Percentiles rank a stretch among this genome's conserved stretches.
phyloP scores from a whole-genome alignment of 1,140 invertebrate genomes.

The Drosophila nasuta region DNA sequence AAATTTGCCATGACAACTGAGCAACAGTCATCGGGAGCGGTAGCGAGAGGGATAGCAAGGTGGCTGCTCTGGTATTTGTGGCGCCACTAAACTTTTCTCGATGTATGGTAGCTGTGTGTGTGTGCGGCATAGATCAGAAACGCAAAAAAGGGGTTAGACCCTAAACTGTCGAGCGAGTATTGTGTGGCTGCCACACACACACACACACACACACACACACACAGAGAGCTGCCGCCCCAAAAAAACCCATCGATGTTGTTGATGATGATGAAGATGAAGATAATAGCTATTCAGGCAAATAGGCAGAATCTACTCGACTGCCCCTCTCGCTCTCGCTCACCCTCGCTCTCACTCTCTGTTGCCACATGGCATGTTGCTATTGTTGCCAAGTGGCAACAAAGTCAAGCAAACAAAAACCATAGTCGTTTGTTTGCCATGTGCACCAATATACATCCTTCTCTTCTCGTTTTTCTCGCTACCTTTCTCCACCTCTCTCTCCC shows the following conservation, averaged over 20 bases:
- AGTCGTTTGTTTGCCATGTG: constrained; percentile 65
- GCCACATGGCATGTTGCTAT: constrained; percentile 64
- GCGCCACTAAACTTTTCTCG: constrained; percentile 61
- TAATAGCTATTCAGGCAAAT: constrained; percentile 80
- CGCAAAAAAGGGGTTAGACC: constrained; percentile 57
- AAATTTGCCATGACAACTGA: constrained; percentile 63
- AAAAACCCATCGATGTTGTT: constrained; percentile 33
- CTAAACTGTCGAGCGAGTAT: constrained; percentile 35
- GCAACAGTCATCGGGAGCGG: constrained; percentile 9
- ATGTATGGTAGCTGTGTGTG: constrained; percentile 30
- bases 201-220: neutral
- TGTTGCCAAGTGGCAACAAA: constrained; percentile 80
- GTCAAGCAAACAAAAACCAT: constrained; percentile 78
- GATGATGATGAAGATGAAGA: constrained; percentile 67
- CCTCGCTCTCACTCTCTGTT: neutral
- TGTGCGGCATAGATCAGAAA: constrained; percentile 73
- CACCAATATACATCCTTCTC: constrained; percentile 36
- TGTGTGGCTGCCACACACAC: no score
- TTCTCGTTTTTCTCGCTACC: neutral
- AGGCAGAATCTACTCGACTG: constrained; percentile 49
- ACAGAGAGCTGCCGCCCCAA: neutral
- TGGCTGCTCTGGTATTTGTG: constrained; percentile 50
- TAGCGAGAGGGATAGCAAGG: neutral
- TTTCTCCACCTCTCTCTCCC: neutral
- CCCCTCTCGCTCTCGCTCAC: neutral